Evolutionary conservation across 2,797 vertebrate genomes (phyloP), one percentile per base, ranked within the genome.

Genomic region (Kryptolebias ocellatus): DNA sequence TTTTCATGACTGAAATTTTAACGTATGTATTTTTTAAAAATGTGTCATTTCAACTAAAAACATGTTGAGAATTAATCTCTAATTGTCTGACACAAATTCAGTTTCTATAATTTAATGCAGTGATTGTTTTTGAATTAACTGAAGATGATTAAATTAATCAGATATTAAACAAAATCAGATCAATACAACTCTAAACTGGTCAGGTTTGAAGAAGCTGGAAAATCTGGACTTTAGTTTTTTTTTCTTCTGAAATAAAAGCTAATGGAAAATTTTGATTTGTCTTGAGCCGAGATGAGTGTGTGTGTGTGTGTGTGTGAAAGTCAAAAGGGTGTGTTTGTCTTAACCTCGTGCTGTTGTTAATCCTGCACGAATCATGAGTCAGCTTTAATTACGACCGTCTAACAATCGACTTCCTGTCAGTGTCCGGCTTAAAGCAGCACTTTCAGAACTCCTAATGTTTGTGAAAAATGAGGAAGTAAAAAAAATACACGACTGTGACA

Each of bases 371-470:
- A 15, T 67, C n/a, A 66, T 29, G 42, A 45, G 4, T 51, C 34
- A 20, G 0, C 12, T 64, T 47, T 46, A 29, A 58, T 74, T 61
- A 18, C 10, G 18, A 24, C 12, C 64, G 68, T 29, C 27, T 9
- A 70, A 50, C 34, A 1, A n/a, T 1, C 4, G 0, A 39, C 14
- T 50, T 47, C 18, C 2, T 7, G n/a, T 1, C 46, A n/a, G 7
- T 12, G 1, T 39, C 17, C n/a, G 34, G n/a, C 7, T 15, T 9
- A 3, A 0, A 34, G 47, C 12, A 20, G 4, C 11, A n/a, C 45
- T 74, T 77, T 84, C 68, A 77, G 39, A 70, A 77, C 59, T 57
- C 3, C 2, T 17, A 3, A 20, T 9, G 9, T 61, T 31, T 0
- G 29, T 10, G 44, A 8, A 18, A 47, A 2, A 15, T 0, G 20